Conservation (phyloP, 1,140 invertebrate species). For the Grapholita molesta region DNA sequence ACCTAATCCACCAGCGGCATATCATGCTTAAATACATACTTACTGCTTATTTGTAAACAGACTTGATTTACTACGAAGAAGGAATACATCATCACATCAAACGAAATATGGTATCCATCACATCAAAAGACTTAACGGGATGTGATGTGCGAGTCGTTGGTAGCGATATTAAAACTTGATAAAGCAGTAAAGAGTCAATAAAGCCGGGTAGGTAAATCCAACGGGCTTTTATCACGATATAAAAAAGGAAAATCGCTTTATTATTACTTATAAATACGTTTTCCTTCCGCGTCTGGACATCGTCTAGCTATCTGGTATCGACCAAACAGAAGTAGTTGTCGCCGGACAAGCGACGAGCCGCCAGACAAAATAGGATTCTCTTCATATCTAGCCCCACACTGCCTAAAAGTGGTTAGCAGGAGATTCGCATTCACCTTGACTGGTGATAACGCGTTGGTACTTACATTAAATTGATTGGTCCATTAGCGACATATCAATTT, state of each 20-base stretch:
- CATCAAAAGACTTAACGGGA: neutral
- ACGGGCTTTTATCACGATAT: neutral
- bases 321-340: neutral
- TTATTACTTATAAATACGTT: neutral
- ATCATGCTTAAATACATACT: neutral
- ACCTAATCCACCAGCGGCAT: neutral
- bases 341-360: neutral
- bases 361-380: constrained; percentile 2
- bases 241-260: neutral
- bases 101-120: neutral
- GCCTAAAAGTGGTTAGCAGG: constrained; percentile 8
- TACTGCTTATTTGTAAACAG: neutral
- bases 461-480: constrained; percentile 27
- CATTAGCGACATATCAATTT: constrained; percentile 25
- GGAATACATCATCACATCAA: neutral
- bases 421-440: neutral
- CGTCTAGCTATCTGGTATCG: neutral
- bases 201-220: neutral
- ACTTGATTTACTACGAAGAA: neutral
- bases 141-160: neutral
- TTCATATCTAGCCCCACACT: neutral
- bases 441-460: constrained; percentile 18
- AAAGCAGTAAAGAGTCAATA: neutral
- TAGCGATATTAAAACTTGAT: neutral
- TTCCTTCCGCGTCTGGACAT: neutral